Evolutionary conservation across 2,113 vertebrate genomes (phyloP).

Genomic region (Dasyprocta punctata): DNA sequence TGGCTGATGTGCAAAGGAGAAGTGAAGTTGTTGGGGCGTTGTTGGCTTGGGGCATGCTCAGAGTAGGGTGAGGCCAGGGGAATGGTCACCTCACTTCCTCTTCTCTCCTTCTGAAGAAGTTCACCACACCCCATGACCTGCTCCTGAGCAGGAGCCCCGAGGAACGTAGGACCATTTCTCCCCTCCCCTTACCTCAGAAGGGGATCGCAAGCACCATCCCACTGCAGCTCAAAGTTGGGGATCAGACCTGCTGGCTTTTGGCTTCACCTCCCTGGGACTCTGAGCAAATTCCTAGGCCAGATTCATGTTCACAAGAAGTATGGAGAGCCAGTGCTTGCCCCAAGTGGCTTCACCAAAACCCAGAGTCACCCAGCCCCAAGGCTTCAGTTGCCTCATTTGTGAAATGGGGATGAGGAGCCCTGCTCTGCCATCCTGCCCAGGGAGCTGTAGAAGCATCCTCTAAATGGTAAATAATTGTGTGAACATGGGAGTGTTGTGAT

Average conservation of each 20-base stretch:
- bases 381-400: background rate
- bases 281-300: background rate
- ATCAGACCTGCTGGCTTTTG: slow-evolving; percentile 9
- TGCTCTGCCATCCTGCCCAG: background rate
- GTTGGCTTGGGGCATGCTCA: slow-evolving; percentile 25
- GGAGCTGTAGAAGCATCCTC: background rate
- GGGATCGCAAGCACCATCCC: background rate
- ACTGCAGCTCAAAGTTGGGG: background rate
- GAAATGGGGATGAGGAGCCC: background rate
- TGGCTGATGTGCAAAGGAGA: slow-evolving; percentile 46
- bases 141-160: background rate
- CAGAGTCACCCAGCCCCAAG: background rate
- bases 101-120: slow-evolving; percentile 64
- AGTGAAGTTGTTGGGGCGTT: slow-evolving; percentile 53
- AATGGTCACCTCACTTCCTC: slow-evolving; percentile 75
- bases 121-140: background rate
- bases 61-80: slow-evolving; percentile 34
- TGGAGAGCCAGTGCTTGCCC: background rate
- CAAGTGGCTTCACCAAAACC: background rate
- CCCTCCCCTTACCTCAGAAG: background rate
- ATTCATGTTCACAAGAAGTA: background rate
- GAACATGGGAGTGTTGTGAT: background rate
- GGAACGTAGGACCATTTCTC: background rate
- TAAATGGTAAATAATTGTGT: background rate
- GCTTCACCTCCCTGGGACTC: background rate